Base-by-base conservation (phyloP, 2,113 vertebrate genomes). In the Chamaea fasciata region DNA sequence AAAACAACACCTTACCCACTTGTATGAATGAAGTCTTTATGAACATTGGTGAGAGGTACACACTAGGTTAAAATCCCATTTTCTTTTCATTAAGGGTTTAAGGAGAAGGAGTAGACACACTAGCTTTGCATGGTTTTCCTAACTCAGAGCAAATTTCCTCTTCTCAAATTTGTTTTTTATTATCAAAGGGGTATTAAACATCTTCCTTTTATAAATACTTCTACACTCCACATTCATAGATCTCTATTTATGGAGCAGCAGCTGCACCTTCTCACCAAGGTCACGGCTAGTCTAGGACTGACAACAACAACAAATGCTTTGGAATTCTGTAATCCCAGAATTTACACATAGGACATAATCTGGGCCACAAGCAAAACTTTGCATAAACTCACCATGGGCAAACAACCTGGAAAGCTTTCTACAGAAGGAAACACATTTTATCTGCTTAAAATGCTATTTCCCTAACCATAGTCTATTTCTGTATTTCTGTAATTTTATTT, bases 1-100 rank as follows among this genome's bases (percentile, higher is more conserved):
- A 95, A 96, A 82, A 97, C 80, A 97, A 93, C 89, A 95, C 95
- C 96, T 98, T 97, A 98, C 91, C 92, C 96, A 87, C 83, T 68
- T 13, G 31, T 28, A 93, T 8, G 22, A 95, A 77, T 15, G 14
- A 68, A 76, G 44, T 59, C 35, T 52, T 80, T 33, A 67, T n/a
- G 80, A 77, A 90, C 81, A 52, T 28, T 3, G 60, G 26, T 20
- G 53, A 86, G 85, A 86, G 57, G 41, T 42, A 81, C 79, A 35
- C 6, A 5, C 49, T 56, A 69, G 27, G 42, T 75, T 80, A 70
- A 80, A 39, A 24, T 47, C 17, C 35, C 30, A 7, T 52, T 65
- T 90, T 80, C 71, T 56, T 42, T 80, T 19, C 0, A 6, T 21
- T 52, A 63, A 75, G 22, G 47, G 31, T 27, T 59, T 64, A 41